A percentile compares a stretch with the other conserved stretches of the same genome.
phyloP scores from a whole-genome alignment of 2,888 invertebrate genomes.

The Kuschelorhynchus macadamiae region DNA sequence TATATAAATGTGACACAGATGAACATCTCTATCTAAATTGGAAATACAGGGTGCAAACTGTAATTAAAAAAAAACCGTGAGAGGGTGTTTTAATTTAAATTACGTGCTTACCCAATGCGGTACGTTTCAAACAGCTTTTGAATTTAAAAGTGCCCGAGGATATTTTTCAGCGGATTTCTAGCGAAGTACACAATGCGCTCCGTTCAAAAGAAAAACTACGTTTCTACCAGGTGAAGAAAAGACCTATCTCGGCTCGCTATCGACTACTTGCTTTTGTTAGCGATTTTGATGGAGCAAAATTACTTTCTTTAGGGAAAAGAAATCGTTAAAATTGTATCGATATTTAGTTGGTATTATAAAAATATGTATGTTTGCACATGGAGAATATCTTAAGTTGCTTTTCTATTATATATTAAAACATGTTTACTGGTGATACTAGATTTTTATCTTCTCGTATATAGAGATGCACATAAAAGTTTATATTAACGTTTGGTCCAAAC shows the following conservation, averaged over 20 bases:
- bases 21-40: conserved; percentile 30
- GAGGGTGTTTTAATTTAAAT: conserved; percentile 41
- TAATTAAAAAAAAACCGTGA: conserved; percentile 42
- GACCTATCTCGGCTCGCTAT: background rate
- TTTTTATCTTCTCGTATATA: too few species aligned
- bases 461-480: too few species aligned
- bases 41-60: conserved; percentile 17
- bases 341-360: too few species aligned
- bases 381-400: too few species aligned
- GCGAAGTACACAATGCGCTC: conserved; percentile 6
- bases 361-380: too few species aligned
- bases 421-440: too few species aligned
- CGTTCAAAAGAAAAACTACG: conserved; percentile 4
- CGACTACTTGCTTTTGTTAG: too few species aligned
- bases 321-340: too few species aligned
- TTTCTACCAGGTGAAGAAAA: conserved; percentile 7
- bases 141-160: conserved; percentile 38
- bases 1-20: conserved; percentile 35
- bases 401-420: too few species aligned
- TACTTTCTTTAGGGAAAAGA: too few species aligned
- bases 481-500: too few species aligned
- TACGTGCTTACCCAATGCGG: conserved; percentile 33
- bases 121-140: conserved; percentile 37
- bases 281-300: too few species aligned
- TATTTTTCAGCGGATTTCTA: conserved; percentile 41